A percentile compares a stretch with the other conserved stretches of the same genome.
Evolutionary conservation across 2,888 invertebrate genomes (phyloP).

Genomic region (Pyrocoelia pectoralis): DNA sequence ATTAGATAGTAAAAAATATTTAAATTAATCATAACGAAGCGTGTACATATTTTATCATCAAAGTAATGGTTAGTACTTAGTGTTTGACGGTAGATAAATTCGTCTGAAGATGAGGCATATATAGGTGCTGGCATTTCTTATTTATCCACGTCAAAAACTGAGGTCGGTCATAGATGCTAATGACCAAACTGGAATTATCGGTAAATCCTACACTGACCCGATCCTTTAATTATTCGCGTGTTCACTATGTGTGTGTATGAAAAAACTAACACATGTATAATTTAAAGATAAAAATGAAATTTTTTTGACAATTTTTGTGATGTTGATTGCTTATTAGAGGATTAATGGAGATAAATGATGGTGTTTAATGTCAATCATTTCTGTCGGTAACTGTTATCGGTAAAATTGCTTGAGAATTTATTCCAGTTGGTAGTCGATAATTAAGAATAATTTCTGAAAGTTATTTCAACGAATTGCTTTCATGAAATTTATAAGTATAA

Average conservation of each 20-base stretch:
- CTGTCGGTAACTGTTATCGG: too few relatives aligned
- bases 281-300: neutral
- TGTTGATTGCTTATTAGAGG: neutral
- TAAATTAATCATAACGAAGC: slow-evolving; percentile 7
- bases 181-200: slow-evolving; percentile 40
- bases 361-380: neutral
- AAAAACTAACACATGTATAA: neutral
- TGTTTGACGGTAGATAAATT: slow-evolving; percentile 52
- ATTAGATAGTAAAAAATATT: neutral
- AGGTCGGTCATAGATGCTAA: slow-evolving; percentile 50
- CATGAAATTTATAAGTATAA: too few relatives aligned
- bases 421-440: too few relatives aligned
- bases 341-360: neutral
- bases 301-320: neutral
- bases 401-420: too few relatives aligned
- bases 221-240: neutral
- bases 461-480: too few relatives aligned
- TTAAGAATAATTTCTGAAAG: too few relatives aligned
- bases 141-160: slow-evolving; percentile 47
- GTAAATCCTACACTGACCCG: neutral
- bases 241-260: neutral
- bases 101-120: slow-evolving; percentile 48
- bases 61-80: slow-evolving; percentile 45
- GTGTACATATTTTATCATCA: slow-evolving; percentile 34
- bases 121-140: slow-evolving; percentile 42